Base-by-base conservation (phyloP, 1,140 invertebrate species). In the Platyura marginata region DNA sequence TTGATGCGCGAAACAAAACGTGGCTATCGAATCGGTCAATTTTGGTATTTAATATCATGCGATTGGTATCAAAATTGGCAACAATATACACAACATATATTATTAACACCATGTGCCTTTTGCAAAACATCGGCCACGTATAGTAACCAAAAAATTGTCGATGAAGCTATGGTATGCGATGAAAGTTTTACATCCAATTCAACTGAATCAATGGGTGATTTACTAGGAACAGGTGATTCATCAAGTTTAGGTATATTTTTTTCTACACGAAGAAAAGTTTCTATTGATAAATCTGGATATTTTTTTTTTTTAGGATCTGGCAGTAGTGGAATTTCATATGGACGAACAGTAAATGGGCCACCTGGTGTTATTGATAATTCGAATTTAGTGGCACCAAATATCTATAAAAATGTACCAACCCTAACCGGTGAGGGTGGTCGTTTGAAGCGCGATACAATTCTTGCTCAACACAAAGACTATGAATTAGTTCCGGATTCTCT, bases 341-440 rank as follows among this genome's bases (percentile, higher is more conserved):
- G 61, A 3, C 52, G 55, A 43, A 56, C 57, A 35, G 50, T 56
- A 33, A 56, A 53, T 13, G 52, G 59, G 0, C 62, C 62, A 36
- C 84, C 84, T 5, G 78, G 81, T 15, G 76, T 79, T 13, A 83
- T 90, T 40, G 81, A 88, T 55, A 90, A 88, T 59, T 67, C 70
- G 46, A 66, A 64, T 35, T 62, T 90, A 23, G 66, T 83, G 3
- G 70, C 70, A 2, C 61, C 68, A 34, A 68, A 72, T 52, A 54
- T 66, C 3, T 67, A 66, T 37, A 78, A 81, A 60, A 79, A 78
- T 52, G 54, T 56, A 8, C 51, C 49, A 13, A 72, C 81, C 8
- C 64, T 90, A 34, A 90, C 86, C n/a, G 82, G 80, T 45, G 87
- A 90, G 68, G 86, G 86, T 35, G 85, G 85, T 1, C 72, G 77